Conservation (phyloP, 1,140 invertebrate genomes). For the Stegodyphus dumicola region DNA sequence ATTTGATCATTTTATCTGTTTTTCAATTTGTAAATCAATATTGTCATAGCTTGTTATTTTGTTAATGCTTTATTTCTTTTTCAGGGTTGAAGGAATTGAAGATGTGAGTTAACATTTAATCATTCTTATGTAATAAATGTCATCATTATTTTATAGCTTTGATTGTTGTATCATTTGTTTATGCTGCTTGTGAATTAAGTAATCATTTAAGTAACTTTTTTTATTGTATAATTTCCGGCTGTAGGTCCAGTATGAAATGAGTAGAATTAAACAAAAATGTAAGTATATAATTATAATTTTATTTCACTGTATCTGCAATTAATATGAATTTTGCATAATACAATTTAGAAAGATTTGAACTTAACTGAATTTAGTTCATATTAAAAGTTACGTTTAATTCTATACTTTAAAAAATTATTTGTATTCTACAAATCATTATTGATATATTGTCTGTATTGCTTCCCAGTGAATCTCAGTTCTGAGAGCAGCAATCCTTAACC, state of each 20-base stretch:
- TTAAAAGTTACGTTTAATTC: too few relatives aligned
- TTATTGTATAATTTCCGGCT: neutral
- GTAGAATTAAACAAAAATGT: constrained; percentile 53
- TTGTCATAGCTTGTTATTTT: neutral
- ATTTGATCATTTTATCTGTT: neutral
- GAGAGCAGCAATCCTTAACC: too few relatives aligned
- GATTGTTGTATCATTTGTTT: neutral
- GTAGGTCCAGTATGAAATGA: constrained; percentile 60
- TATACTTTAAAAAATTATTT: too few relatives aligned
- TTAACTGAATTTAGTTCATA: too few relatives aligned
- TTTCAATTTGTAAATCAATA: neutral
- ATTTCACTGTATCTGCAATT: too few relatives aligned
- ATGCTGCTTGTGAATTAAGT: too few relatives aligned
- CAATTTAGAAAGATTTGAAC: too few relatives aligned
- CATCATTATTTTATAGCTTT: neutral
- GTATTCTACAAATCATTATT: too few relatives aligned
- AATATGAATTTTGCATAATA: too few relatives aligned
- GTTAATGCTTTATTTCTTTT: constrained; percentile 11
- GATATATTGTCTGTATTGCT: too few relatives aligned
- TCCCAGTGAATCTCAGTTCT: too few relatives aligned
- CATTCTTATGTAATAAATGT: neutral
- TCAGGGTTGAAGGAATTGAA: constrained; percentile 58
- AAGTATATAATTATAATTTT: neutral
- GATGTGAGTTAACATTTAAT: constrained; percentile 32
- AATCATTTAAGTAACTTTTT: neutral